Base-by-base conservation (phyloP, 1,140 invertebrate species). In the Physella acuta region DNA sequence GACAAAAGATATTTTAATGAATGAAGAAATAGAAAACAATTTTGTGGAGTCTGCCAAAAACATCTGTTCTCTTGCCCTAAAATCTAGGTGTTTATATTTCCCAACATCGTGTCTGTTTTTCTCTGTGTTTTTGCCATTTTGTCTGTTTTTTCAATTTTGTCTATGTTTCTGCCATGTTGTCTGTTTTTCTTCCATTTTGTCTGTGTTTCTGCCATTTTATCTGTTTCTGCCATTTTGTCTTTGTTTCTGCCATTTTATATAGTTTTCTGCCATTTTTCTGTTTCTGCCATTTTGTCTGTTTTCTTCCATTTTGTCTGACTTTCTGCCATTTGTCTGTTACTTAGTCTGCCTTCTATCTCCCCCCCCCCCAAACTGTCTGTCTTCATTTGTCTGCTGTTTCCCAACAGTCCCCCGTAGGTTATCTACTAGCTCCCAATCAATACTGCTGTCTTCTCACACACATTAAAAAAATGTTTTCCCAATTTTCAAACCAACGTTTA, bases 161-260 rank as follows among this genome's bases (percentile, higher is more conserved):
- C 16, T 55, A 26, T 16, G 39, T 44, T 44, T 44, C 39, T 44
- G 8, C 20, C 39, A 11, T 8, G 8, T 11, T 44, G 8, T 44
- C 8, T 44, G 20, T 44, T 20, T 11, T 8, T 56, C 11, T 56
- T 26, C 26, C 53, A 14, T 11, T 56, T 26, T 56, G 8, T 56
- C 53, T 14, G 17, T 56, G 11, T 56, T 26, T 56, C 53, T 59
- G 26, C 33, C 17, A 30, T 31, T 59, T 3, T 59, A 24, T 59
- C 3, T 59, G 5, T 59, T 3, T 59, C 56, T 59, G 8, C 33
- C 56, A 30, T 3, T 59, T 31, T 59, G 28, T 59, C 56, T 59
- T 3, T 59, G 26, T 59, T 3, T 59, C 8, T 59, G 3, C 33
- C 56, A 30, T 3, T 59, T 26, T 52, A 26, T 52, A 17, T 52